Base-by-base conservation (phyloP, 2,113 vertebrate species). In the Tupaia tana region DNA sequence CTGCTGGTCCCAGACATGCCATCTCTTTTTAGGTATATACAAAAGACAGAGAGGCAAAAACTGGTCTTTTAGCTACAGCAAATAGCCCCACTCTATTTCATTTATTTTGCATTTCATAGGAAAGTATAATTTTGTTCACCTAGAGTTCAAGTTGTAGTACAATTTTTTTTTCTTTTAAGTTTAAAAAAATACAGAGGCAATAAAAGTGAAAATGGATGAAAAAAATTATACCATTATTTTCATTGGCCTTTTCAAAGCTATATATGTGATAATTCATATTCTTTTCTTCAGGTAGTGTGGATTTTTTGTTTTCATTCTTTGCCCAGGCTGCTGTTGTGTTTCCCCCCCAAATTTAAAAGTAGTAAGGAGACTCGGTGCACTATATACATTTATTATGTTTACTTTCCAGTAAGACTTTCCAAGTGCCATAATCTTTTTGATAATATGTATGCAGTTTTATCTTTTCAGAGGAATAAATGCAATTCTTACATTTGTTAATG, bases 21-120 rank as follows among this genome's bases (percentile, higher is more conserved):
- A 54, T 96, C 71, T 82, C 59, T 43, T 86, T 10, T 83, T 25
- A 66, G 27, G 90, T 71, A 7, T 43, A 77, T 10, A 66, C 22
- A 94, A 73, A 97, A 61, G 93, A 73, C 87, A 22, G 82, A 96
- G 66, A 86, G 69, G 66, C 16, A 80, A 96, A 97, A 96, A 31
- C 20, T 96, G 31, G 66, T 43, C 29, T 93, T 96, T 86, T 56
- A 86, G 22, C 83, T 84, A 13, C 7, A 95, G 77, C 29, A 91
- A 86, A 90, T 61, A 0, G 0, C 20, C 75, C 24, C 27, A 34
- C 29, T 82, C 43, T 94, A 24, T 78, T 92, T 93, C 18, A 94
- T 95, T 77, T 95, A 63, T 64, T 54, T 95, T 95, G 18, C 9
- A 14, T 70, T 0, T 82, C 63, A 70, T 1, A 52, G 93, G 43